Conservation (phyloP, 2,113 vertebrate genomes). For the Boulengeromyrus knoepffleri region DNA sequence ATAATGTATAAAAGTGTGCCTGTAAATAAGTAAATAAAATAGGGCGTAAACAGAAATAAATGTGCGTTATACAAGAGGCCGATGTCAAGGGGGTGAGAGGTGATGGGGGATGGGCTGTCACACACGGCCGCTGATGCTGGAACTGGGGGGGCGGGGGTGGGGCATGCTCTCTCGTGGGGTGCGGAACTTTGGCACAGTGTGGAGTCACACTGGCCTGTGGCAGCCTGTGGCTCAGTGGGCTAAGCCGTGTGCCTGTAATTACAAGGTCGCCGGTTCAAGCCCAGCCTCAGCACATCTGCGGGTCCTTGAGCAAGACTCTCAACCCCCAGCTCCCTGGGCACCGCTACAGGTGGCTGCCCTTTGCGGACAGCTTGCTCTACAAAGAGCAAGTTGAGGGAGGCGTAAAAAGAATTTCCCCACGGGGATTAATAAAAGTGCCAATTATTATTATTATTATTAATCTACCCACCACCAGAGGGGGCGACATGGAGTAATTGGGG, state of each 20-base stretch:
- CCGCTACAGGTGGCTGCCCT: too few species aligned
- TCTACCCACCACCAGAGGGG: background rate
- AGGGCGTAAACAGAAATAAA: background rate
- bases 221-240: too few species aligned
- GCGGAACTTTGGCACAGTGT: conserved; percentile 43
- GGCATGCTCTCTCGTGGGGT: conserved; percentile 52
- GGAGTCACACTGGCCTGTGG: background rate
- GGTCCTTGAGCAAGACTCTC: too few species aligned
- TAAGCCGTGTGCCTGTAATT: too few species aligned
- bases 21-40: background rate
- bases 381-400: too few species aligned
- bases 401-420: too few species aligned
- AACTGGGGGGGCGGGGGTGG: background rate
- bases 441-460: background rate
- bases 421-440: too few species aligned
- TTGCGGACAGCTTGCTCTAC: too few species aligned
- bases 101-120: background rate
- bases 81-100: background rate
- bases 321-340: too few species aligned
- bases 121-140: background rate
- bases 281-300: too few species aligned
- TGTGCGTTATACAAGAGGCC: background rate
- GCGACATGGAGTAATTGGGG: background rate
- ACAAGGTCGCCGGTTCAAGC: too few species aligned
- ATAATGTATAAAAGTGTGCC: background rate